Conservation (phyloP, 2,113 vertebrate genomes). For the Garra rufa region DNA sequence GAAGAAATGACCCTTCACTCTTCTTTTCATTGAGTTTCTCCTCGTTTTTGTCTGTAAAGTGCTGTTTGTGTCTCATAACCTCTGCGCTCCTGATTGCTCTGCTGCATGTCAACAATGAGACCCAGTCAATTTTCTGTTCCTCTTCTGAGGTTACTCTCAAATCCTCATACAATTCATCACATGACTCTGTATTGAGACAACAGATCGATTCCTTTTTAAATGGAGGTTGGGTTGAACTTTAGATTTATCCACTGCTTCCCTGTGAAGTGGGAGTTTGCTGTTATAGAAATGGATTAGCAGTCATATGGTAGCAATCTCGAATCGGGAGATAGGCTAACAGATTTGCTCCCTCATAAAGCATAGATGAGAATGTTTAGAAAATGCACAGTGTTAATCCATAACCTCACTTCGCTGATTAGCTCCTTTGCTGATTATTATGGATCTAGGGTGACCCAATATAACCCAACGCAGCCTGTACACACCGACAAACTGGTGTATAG, state of each 20-base stretch:
- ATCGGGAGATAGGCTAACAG: slow-evolving; percentile 15
- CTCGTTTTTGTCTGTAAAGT: neutral
- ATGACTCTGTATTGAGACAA: slow-evolving; percentile 44
- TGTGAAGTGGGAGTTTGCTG: slow-evolving; percentile 39
- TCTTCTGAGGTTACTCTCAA: slow-evolving; percentile 31
- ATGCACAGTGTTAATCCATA: neutral
- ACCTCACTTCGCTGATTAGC: slow-evolving; percentile 5
- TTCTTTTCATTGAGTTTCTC: neutral
- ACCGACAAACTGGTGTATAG: neutral
- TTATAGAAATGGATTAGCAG: slow-evolving; percentile 57
- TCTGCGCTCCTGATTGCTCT: slow-evolving; percentile 16
- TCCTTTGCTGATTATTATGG: slow-evolving; percentile 22
- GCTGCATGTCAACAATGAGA: slow-evolving; percentile 43
- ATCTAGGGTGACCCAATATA: slow-evolving; percentile 3
- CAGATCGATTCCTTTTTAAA: slow-evolving; percentile 55
- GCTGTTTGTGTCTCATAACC: slow-evolving; percentile 37
- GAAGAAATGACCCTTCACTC: neutral
- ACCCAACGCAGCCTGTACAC: neutral
- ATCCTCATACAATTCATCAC: slow-evolving; percentile 51
- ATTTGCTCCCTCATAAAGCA: slow-evolving; percentile 38
- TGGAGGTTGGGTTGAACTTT: slow-evolving; percentile 48
- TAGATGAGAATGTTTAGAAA: slow-evolving; percentile 33
- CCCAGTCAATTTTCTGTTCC: slow-evolving; percentile 41
- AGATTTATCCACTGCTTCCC: slow-evolving; percentile 54
- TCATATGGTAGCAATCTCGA: slow-evolving; percentile 23